These are phyloP conservation scores for Philotrypesis tridentata DNA, from an alignment of 1,140 invertebrate species.

Conservation along the genomic window DNA sequence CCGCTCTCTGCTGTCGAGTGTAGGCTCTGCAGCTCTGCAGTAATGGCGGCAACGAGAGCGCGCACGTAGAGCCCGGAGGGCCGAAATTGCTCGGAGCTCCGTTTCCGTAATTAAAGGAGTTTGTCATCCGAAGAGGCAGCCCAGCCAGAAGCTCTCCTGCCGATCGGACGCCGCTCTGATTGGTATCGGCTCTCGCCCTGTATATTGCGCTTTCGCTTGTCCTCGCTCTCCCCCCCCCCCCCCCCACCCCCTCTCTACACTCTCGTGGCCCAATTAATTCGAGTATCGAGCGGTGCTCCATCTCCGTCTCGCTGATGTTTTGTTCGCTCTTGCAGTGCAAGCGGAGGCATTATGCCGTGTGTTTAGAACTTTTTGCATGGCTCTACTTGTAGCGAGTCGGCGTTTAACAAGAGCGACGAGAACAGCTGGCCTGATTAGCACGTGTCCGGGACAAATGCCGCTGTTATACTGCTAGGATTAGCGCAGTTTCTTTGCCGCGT, in stretches of 20 bases:
- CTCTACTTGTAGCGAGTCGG: neutral
- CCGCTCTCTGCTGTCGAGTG: no score
- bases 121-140: constrained; percentile 43
- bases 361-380: neutral
- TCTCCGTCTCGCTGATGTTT: neutral
- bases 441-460: neutral
- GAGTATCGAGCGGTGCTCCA: neutral
- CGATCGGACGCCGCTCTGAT: constrained; percentile 8
- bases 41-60: neutral
- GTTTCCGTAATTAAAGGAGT: constrained; percentile 52
- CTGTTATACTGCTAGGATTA: neutral
- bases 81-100: constrained; percentile 41
- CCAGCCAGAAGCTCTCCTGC: constrained; percentile 1
- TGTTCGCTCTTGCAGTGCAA: neutral
- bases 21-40: no score
- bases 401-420: neutral
- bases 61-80: neutral
- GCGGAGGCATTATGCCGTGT: constrained; percentile 10
- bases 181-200: constrained; percentile 32
- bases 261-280: constrained; percentile 50
- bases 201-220: constrained; percentile 3
- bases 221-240: constrained; percentile 5
- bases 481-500: neutral
- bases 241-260: constrained; percentile 1
- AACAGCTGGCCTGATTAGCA: neutral